Evolutionary conservation across 2,797 vertebrate genomes (phyloP), one percentile per base, ranked within the genome.

Genomic region (Discoglossus pictus): DNA sequence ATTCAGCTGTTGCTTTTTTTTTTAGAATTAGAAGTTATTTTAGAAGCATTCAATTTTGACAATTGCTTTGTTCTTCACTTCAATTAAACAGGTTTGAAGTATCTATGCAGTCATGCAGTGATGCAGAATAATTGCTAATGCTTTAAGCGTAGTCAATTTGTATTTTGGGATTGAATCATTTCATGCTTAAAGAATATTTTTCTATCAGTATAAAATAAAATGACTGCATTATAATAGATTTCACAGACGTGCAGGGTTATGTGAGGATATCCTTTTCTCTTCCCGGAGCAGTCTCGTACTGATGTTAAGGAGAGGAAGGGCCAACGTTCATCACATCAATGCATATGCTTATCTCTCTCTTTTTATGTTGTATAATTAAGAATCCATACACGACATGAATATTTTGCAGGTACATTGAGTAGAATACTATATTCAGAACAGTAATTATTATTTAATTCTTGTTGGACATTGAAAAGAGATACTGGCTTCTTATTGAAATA

Each of bases 121-220:
- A 39, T 47, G 48, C 58, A 52, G 58, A 54, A 68, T 68, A 68
- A 61, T 68, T 61, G 39, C 56, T 36, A 18, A 20, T 36, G 25
- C 54, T 50, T 31, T 16, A 52, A 31, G 43, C 20, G 48, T 16
- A 50, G 65, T 17, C 46, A 16, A 23, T 39, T 42, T n/a, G n/a
- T n/a, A n/a, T n/a, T n/a, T n/a, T 59, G 43, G 54, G 51, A 67
- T n/a, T 15, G 43, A 50, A 58, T 58, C 4, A 42, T n/a, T 40
- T 60, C 25, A 44, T 60, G 56, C 56, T 40, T 50, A 51, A 24
- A 20, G 54, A 56, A 51, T 51, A 34, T 31, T 58, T n/a, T 48
- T 20, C 43, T 39, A 13, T 47, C 24, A 17, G 24, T 40, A 31
- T 31, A 31, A 31, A 31, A 31, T 8, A 34, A 17, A 39, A 25